Evolutionary conservation across 1,140 invertebrate genomes (phyloP).

Genomic region (Aphelinus certus): DNA sequence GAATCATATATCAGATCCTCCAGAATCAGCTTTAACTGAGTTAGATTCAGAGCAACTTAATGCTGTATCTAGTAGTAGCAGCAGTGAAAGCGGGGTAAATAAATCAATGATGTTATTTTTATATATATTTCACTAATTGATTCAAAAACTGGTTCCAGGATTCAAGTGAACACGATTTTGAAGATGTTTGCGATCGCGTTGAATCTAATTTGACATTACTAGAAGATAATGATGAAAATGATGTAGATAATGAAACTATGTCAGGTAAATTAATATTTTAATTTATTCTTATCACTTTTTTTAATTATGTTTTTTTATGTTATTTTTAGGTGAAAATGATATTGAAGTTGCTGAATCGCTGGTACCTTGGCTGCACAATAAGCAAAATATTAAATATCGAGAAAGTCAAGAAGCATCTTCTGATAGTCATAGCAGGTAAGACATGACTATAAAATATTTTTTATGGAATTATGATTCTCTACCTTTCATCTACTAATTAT

Average conservation of each 20-base stretch:
- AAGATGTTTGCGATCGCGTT: constrained; percentile 66
- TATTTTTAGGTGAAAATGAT: constrained; percentile 73
- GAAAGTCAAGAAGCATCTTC: constrained; percentile 46
- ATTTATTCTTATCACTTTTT: constrained; percentile 1
- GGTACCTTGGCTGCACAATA: constrained; percentile 55
- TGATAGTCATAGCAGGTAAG: constrained; percentile 47
- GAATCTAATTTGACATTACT: constrained; percentile 60
- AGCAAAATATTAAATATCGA: constrained; percentile 52
- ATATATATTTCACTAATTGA: constrained; percentile 18
- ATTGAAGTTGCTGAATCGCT: constrained; percentile 75
- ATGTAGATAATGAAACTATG: constrained; percentile 86
- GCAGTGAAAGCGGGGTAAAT: constrained; percentile 63
- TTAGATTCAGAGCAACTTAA: constrained; percentile 55
- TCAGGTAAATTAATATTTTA: constrained; percentile 68
- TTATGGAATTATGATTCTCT: neutral
- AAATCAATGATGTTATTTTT: constrained; percentile 26
- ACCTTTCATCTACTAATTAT: neutral
- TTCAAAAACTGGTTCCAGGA: constrained; percentile 63
- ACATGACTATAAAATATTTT: constrained; percentile 31
- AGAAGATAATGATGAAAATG: constrained; percentile 78
- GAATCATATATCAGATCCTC: constrained; percentile 45
- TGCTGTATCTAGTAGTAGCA: constrained; percentile 63
- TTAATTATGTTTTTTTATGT: constrained; percentile 16
- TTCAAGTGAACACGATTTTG: constrained; percentile 75
- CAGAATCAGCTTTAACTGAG: constrained; percentile 52